Evolutionary conservation across 2,888 invertebrate species (phyloP).

Genomic region (Lasioglossum lativentre): DNA sequence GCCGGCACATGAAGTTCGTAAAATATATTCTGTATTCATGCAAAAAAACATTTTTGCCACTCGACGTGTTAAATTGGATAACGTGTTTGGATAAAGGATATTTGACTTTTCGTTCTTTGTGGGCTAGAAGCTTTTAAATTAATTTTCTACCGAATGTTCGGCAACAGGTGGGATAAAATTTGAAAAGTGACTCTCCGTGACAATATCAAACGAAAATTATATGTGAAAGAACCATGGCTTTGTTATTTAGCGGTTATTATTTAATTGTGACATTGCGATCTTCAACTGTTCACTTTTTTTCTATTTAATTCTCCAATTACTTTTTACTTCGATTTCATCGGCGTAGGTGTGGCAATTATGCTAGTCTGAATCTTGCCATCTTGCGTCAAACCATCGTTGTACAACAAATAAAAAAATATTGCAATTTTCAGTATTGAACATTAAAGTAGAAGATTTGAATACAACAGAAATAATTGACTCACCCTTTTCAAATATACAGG

Average conservation of each 20-base stretch:
- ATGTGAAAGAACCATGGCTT: not conserved
- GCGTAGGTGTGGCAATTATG: not conserved
- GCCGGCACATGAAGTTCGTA: not conserved
- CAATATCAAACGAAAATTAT: not conserved
- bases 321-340: not conserved
- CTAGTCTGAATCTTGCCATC: too few species aligned
- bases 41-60: not conserved
- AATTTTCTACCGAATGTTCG: not conserved
- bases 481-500: too few species aligned
- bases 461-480: too few species aligned
- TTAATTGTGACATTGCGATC: not conserved
- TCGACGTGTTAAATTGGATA: not conserved
- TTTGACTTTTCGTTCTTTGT: not conserved
- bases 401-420: too few species aligned
- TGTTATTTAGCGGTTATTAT: too few species aligned
- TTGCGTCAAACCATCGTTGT: not conserved
- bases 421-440: too few species aligned
- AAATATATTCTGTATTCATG: not conserved
- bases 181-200: not conserved
- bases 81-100: not conserved
- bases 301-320: not conserved
- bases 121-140: not conserved
- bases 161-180: not conserved
- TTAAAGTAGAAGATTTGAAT: too few species aligned
- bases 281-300: not conserved